phyloP scores from a whole-genome alignment of 2,113 vertebrate genomes.

The Laterallus jamaicensis region DNA sequence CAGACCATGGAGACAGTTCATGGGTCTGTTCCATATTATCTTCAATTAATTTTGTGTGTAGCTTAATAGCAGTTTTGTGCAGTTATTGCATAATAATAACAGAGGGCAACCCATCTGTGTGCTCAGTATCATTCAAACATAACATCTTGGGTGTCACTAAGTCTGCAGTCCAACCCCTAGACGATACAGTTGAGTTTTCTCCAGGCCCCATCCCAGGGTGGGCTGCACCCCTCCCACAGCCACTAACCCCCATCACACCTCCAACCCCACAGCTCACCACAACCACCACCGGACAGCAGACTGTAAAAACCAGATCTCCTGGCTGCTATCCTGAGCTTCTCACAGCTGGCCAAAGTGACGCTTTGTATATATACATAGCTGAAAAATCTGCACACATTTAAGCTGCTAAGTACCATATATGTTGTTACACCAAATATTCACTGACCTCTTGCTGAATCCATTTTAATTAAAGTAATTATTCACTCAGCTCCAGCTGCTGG shows the following conservation, averaged over 20 bases:
- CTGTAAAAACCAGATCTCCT: not conserved
- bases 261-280: not conserved
- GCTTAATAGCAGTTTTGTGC: not conserved
- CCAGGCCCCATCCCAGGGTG: not conserved
- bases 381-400: constrained; percentile 52
- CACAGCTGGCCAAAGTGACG: not conserved
- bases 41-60: constrained; percentile 19
- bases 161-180: not conserved
- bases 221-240: not conserved
- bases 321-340: not conserved
- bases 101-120: not conserved
- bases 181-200: fast-evolving
- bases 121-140: not conserved
- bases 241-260: not conserved
- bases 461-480: constrained; percentile 70
- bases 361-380: constrained; percentile 37
- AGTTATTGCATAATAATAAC: not conserved
- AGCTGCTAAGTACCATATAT: constrained; percentile 40
- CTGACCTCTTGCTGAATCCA: constrained; percentile 58
- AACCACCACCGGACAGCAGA: not conserved
- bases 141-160: not conserved
- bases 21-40: constrained; percentile 11
- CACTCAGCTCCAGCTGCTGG: constrained; percentile 54
- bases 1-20: not conserved
- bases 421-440: constrained; percentile 49